A percentile compares a stretch with the other conserved stretches of the same genome.
Evolutionary conservation across 2,888 invertebrate genomes (phyloP).

Genomic region (Ochropacha duplaris): DNA sequence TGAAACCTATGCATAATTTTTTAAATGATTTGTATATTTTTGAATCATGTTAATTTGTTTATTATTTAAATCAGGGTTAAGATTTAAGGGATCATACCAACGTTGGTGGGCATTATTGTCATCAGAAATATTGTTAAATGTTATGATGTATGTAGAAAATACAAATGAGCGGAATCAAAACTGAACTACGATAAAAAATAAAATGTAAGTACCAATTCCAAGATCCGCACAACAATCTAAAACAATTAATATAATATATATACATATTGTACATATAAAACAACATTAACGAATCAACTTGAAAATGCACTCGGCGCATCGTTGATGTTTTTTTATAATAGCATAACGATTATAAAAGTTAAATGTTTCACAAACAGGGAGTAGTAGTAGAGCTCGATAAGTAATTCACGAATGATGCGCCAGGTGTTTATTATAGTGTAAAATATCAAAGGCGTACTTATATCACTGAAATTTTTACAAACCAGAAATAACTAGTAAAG

Average conservation of each 20-base stretch:
- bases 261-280: conserved; percentile 25
- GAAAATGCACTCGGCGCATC: conserved; percentile 18
- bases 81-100: conserved; percentile 3
- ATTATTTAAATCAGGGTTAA: background rate
- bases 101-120: background rate
- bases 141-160: background rate
- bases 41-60: too few species aligned
- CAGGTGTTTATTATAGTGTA: conserved; percentile 10
- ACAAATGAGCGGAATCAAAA: conserved; percentile 1
- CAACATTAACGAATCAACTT: conserved; percentile 23
- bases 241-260: conserved; percentile 12
- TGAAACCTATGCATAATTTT: conserved; percentile 2
- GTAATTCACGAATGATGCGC: conserved; percentile 16
- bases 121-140: background rate
- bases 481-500: background rate
- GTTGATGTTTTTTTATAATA: conserved; percentile 6
- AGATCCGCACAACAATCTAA: conserved; percentile 13
- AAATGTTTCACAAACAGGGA: background rate
- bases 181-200: conserved; percentile 15
- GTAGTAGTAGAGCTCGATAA: background rate
- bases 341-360: background rate
- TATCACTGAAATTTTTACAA: conserved; percentile 1
- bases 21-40: background rate
- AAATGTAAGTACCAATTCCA: conserved; percentile 22
- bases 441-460: conserved; percentile 13